Evolutionary conservation across 2,113 vertebrate genomes (phyloP), one percentile per base, ranked within the genome.

Genomic region (Opisthocomus hoazin): DNA sequence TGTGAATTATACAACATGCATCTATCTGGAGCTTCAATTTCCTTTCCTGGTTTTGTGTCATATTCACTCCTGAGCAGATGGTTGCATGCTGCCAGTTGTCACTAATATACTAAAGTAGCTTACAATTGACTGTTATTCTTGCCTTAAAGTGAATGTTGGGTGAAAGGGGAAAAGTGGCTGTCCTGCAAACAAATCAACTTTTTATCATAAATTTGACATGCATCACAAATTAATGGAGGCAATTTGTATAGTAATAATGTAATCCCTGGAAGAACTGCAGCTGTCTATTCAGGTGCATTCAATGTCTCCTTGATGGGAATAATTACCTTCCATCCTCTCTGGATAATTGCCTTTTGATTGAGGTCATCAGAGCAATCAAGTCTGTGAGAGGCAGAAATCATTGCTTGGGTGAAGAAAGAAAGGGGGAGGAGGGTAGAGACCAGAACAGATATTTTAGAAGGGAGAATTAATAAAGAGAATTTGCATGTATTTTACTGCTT

Each of bases 281-380:
- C 94, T 98, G 98, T 98, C 98, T 98, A 92, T 98, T 99, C 98
- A 99, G 98, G 98, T 99, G 98, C 98, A 97, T 97, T 98, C 98
- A 97, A 85, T 98, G 97, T 98, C 93, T 91, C 87, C 89, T 97
- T 97, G 98, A 98, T 98, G 98, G 98, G 98, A 98, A 98, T 99
- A 99, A 99, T 99, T 99, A 98, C 98, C 97, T 98, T 97, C 97
- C 92, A 97, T 98, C 98, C 98, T 98, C 91, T 74, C 97, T 97
- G 97, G 98, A 98, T 99, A 99, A 99, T 99, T 99, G 98, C 98
- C 98, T 99, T 99, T 99, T 99, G 99, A 99, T 99, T 99, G 99
- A 99, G 99, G 99, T 99, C 99, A 99, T 99, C 98, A 97, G 98
- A 98, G 98, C 98, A 99, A 99, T 99, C 98, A 99, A 98, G 98